Conservation (phyloP, 2,888 invertebrate species). For the Sarcophaga carnaria region DNA sequence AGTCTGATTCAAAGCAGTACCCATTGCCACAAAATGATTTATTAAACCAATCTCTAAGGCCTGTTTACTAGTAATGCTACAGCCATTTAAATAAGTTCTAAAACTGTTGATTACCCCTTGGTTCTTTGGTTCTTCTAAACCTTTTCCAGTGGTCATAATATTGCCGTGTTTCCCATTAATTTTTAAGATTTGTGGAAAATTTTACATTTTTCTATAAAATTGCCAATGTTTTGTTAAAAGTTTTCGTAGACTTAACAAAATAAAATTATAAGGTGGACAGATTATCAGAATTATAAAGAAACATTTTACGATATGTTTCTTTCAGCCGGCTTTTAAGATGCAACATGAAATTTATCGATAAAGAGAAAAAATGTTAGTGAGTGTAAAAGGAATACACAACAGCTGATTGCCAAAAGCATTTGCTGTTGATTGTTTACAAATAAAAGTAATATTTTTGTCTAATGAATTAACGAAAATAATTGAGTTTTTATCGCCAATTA, state of each 20-base stretch:
- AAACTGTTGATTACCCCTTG: constrained; percentile 91
- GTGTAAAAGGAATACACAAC: not conserved
- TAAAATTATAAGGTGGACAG: not conserved
- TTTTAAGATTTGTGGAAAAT: not conserved
- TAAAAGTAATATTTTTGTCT: not conserved
- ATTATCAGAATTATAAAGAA: not conserved
- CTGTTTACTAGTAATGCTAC: constrained; percentile 87
- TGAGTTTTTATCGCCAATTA: not conserved
- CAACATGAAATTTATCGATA: not conserved
- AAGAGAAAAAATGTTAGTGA: not conserved
- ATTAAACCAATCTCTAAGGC: constrained; percentile 92
- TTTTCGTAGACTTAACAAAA: constrained; percentile 20
- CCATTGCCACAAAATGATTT: constrained; percentile 90
- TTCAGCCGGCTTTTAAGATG: not conserved
- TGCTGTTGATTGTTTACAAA: constrained; percentile 16
- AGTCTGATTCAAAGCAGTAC: constrained; percentile 92
- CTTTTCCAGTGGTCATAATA: constrained; percentile 35
- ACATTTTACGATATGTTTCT: not conserved
- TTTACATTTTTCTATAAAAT: constrained; percentile 21
- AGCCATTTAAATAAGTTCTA: constrained; percentile 95
- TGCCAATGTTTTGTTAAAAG: constrained; percentile 23
- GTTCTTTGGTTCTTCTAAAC: constrained; percentile 76
- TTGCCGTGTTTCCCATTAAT: constrained; percentile 23
- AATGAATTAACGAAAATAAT: not conserved
- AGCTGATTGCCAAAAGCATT: constrained; percentile 34